A percentile compares a stretch with the other conserved stretches of the same genome.
Conservation (phyloP, 2,888 invertebrate genomes). For the Hoplodrina ambigua region DNA sequence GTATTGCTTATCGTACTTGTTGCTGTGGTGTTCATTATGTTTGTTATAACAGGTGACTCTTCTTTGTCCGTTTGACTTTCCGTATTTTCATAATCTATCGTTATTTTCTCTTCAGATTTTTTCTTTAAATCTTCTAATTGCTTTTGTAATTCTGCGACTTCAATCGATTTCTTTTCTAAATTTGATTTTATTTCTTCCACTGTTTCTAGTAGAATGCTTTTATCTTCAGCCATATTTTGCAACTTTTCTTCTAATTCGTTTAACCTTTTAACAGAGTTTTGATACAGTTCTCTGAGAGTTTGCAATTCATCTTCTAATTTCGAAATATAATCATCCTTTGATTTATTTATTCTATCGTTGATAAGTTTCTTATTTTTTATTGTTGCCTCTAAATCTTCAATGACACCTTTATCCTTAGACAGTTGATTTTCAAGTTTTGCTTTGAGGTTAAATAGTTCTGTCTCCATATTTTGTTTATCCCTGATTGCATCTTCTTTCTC, state of each 20-base stretch:
- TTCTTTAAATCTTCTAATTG: conserved; percentile 70
- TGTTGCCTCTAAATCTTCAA: conserved; percentile 80
- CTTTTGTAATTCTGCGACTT: conserved; percentile 70
- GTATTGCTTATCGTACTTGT: conserved; percentile 35
- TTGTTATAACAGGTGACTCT: conserved; percentile 33
- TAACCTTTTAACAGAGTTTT: conserved; percentile 71
- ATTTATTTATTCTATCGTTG: conserved; percentile 77
- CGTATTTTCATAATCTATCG: conserved; percentile 39
- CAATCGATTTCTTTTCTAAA: conserved; percentile 72
- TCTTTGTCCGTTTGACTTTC: conserved; percentile 71
- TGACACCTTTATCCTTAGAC: conserved; percentile 71
- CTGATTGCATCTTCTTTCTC: conserved; percentile 83
- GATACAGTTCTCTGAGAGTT: conserved; percentile 73
- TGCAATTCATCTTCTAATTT: conserved; percentile 79
- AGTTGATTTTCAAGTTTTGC: conserved; percentile 76
- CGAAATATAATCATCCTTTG: conserved; percentile 73
- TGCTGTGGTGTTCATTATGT: conserved; percentile 41
- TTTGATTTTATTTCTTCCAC: conserved; percentile 67
- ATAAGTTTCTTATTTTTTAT: conserved; percentile 81
- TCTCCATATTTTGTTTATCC: conserved; percentile 76
- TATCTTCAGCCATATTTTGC: conserved; percentile 64
- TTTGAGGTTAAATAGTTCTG: conserved; percentile 74
- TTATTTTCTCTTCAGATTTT: conserved; percentile 67
- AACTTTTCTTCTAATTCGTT: conserved; percentile 72
- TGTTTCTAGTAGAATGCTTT: conserved; percentile 59